phyloP scores from a whole-genome alignment of 2,113 vertebrate species.

The Platichthys stellatus region DNA sequence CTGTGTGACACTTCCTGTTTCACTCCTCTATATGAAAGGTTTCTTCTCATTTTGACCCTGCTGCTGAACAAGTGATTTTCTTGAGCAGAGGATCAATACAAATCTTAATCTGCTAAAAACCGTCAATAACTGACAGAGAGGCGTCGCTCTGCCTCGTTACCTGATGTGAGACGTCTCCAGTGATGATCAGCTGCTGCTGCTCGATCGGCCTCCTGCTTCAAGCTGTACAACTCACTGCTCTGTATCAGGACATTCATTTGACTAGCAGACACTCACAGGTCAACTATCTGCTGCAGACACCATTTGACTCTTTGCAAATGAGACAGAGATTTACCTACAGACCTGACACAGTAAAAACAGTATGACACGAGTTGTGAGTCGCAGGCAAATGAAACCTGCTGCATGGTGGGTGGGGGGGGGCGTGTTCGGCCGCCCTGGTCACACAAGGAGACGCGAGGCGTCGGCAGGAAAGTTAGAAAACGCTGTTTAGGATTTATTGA shows the following conservation, averaged over 20 bases:
- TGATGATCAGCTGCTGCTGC: neutral
- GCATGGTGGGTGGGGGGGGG: neutral
- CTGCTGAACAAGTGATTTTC: too few relatives aligned
- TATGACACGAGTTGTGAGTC: neutral
- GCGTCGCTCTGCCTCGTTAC: neutral
- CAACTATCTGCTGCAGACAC: neutral
- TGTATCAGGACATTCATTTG: slow-evolving; percentile 1
- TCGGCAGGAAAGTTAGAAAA: too few relatives aligned
- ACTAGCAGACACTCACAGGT: neutral
- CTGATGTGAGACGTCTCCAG: neutral
- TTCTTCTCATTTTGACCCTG: too few relatives aligned
- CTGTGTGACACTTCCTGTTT: too few relatives aligned
- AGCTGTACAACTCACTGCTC: neutral
- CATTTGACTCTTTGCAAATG: slow-evolving; percentile 57
- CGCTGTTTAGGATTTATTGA: neutral
- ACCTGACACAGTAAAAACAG: neutral
- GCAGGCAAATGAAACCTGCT: neutral
- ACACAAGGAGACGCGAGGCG: neutral
- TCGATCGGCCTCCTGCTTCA: neutral
- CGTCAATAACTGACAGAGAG: too few relatives aligned
- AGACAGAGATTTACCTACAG: slow-evolving; percentile 27
- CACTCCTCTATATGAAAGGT: too few relatives aligned
- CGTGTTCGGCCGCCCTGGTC: neutral
- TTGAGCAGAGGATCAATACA: too few relatives aligned
- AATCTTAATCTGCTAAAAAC: too few relatives aligned